Conservation (phyloP, 2,113 vertebrate genomes). For the Micromys minutus region DNA sequence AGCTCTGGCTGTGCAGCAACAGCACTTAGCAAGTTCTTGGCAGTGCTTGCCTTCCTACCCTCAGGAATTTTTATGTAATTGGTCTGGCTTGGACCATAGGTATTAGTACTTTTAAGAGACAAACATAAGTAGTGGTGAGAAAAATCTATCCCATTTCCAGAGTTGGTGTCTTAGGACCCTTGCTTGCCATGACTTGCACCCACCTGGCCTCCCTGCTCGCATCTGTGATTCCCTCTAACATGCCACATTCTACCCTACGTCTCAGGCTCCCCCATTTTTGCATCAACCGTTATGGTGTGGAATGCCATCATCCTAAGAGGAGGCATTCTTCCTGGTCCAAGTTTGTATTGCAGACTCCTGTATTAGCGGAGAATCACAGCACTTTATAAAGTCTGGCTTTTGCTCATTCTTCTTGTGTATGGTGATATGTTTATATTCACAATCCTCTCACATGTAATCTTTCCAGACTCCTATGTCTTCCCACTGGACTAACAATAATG, state of each 20-base stretch:
- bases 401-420: background rate
- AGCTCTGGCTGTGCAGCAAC: background rate
- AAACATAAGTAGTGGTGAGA: background rate
- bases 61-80: slow-evolving; percentile 16
- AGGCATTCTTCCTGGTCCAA: background rate
- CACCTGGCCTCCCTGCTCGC: background rate
- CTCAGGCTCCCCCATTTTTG: background rate
- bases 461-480: background rate
- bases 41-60: background rate
- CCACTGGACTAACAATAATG: background rate
- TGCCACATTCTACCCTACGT: background rate
- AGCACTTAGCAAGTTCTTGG: background rate
- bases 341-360: background rate
- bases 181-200: background rate
- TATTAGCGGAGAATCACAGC: background rate
- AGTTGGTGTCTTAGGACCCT: background rate
- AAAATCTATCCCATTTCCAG: background rate
- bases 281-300: background rate
- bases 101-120: slow-evolving; percentile 52
- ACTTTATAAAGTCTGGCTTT: slow-evolving; percentile 21
- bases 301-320: background rate
- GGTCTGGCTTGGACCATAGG: background rate
- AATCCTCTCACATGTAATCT: background rate
- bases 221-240: background rate
- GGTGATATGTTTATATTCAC: background rate